Base-by-base conservation (phyloP, 2,797 vertebrate genomes). In the Neostethus bicornis region DNA sequence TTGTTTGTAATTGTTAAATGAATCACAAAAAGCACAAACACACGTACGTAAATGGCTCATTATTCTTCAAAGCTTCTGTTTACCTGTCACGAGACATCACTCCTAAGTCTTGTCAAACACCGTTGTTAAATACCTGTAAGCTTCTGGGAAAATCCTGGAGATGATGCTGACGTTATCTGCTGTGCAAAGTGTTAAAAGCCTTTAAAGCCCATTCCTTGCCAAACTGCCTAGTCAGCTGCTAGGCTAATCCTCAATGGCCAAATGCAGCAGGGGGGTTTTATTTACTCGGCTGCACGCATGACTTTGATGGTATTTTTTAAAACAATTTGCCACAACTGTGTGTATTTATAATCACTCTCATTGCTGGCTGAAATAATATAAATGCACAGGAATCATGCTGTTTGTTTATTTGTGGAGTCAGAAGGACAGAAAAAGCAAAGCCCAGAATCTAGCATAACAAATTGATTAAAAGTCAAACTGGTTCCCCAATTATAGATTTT, bases 61-160 rank as follows among this genome's bases (percentile, higher is more conserved):
- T 49, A 21, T 44, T 7, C 13, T 37, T 43, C 21, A n/a, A 50
- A 58, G 76, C 72, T 73, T 66, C 49, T 32, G 54, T 81, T 63
- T 75, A 85, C 84, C 87, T 84, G 87, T 85, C 87, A 85, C 66
- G 25, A 61, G 51, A 75, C 65, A 84, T 87, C 75, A 87, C 57
- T 71, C 51, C 70, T 60, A 84, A 85, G 81, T 75, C 76, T 26
- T 25, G 58, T 81, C 85, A 80, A 84, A 87, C 61, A 65, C 69
- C 64, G 56, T 31, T 26, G 58, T 85, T 88, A 89, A 92, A 89
- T 80, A 90, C 88, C 81, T 85, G 85, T 89, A 87, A 89, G 87
- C 86, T 80, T 57, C 35, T 41, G 52, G 68, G 50, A 80, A 42
- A 89, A 91, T 88, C 88, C 87, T 54, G 37, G 54, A 62, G 79